Evolutionary conservation across 2,113 vertebrate species (phyloP).

Genomic region (Elephantulus edwardii): DNA sequence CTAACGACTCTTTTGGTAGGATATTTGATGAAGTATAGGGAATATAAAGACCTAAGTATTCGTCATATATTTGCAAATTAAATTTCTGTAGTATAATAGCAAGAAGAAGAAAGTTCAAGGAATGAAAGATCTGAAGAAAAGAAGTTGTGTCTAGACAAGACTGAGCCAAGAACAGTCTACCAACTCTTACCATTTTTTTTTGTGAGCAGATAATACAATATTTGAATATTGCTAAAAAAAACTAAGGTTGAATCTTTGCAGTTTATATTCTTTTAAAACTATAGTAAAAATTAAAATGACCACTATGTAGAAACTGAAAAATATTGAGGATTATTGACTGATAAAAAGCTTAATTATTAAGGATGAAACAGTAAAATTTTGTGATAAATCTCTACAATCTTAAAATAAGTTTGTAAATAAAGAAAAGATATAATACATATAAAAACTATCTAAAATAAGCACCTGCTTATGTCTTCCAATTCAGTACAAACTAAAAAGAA

Average conservation of each 20-base stretch:
- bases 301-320: neutral
- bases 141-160: neutral
- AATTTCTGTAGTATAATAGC: neutral
- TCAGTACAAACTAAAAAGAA: neutral
- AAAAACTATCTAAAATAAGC: neutral
- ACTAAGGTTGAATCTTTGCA: neutral
- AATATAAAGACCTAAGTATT: neutral
- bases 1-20: neutral
- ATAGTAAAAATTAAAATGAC: neutral
- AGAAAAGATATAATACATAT: neutral
- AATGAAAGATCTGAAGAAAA: neutral
- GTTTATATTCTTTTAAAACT: neutral
- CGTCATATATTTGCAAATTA: neutral
- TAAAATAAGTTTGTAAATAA: neutral
- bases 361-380: neutral
- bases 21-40: neutral
- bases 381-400: neutral
- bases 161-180: neutral
- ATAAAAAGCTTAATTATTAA: neutral
- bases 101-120: neutral
- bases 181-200: neutral
- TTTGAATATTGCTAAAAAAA: conserved; percentile 3
- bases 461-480: neutral
- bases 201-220: neutral
- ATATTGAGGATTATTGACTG: neutral